Base-by-base conservation (phyloP, 2,113 vertebrate species). In the Rhabdornis inornatus region DNA sequence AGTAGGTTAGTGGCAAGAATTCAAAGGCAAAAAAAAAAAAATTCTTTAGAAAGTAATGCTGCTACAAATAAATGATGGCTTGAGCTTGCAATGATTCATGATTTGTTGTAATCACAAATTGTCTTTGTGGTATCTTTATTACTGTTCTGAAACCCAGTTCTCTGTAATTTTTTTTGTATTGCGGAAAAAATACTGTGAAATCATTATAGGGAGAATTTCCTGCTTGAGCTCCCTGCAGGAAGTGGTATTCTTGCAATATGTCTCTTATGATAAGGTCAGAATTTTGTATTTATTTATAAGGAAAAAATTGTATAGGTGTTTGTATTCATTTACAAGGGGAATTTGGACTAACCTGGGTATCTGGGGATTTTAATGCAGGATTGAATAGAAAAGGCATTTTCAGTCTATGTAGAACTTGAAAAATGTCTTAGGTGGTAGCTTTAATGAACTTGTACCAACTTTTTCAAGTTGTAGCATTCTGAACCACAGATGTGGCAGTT, bases 71-170 rank as follows among this genome's bases (percentile, higher is more conserved):
- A 91, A 39, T 89, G 47, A 82, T 64, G 60, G 35, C 56, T 91
- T 84, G 42, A 87, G 35, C 66, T 82, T 79, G 5, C 96, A 78
- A 66, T 87, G 72, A 89, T 33, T 87, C 27, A 17, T 59, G 42
- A 74, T 78, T 44, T 91, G 21, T 45, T 59, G 39, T 60, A 85
- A 68, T 84, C 4, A 2, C 24, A 39, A 64, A 23, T 60, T 69
- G 31, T 74, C 55, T 70, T 45, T 81, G 20, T 61, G 22, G 1
- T 74, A 20, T 65, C 23, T 61, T 55, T 76, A 30, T 53, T 79
- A 30, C 37, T 88, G 13, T 86, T 84, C 65, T 21, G 42, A 78
- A 69, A 56, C 13, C 22, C 18, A 20, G 49, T 77, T 85, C 11
- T 53, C 11, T 63, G 15, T 65, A 50, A 17, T 19, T 25, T 27